phyloP scores from a whole-genome alignment of 2,797 vertebrate species.

The Myotis myotis region DNA sequence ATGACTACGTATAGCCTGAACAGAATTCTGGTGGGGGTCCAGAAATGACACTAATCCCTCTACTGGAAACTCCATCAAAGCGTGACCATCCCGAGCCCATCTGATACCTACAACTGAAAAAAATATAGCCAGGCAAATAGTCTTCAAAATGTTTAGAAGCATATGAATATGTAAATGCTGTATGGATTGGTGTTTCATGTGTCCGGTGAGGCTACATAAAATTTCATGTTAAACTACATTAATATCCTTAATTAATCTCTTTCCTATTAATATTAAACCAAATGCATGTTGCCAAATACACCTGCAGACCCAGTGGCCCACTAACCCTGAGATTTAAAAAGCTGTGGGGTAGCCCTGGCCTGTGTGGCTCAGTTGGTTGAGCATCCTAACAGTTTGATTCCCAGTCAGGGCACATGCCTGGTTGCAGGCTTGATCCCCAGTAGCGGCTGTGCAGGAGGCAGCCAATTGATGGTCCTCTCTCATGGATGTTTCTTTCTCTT shows the following conservation, averaged over 20 bases:
- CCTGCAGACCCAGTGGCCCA: background rate
- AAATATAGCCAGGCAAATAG: background rate
- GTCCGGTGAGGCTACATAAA: background rate
- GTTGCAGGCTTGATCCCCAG: too few species aligned
- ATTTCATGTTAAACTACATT: background rate
- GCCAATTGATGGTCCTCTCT: too few species aligned
- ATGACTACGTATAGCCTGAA: conserved; percentile 78
- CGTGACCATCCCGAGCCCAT: background rate
- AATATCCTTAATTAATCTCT: conserved; percentile 4
- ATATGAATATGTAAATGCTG: background rate
- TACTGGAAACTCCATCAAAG: background rate
- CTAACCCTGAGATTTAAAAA: background rate
- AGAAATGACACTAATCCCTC: conserved; percentile 24
- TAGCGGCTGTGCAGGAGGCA: too few species aligned
- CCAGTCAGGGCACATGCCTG: too few species aligned
- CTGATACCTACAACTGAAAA: background rate
- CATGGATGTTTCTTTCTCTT: too few species aligned
- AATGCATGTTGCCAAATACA: background rate
- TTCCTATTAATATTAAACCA: conserved; percentile 1
- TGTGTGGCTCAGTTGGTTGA: too few species aligned
- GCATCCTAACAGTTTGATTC: too few species aligned
- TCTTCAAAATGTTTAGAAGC: background rate
- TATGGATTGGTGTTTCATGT: background rate
- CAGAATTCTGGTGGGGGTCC: conserved; percentile 64
- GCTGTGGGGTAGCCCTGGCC: background rate